Evolutionary conservation across 2,888 invertebrate genomes (phyloP).

Genomic region (Yponomeuta sedellus): DNA sequence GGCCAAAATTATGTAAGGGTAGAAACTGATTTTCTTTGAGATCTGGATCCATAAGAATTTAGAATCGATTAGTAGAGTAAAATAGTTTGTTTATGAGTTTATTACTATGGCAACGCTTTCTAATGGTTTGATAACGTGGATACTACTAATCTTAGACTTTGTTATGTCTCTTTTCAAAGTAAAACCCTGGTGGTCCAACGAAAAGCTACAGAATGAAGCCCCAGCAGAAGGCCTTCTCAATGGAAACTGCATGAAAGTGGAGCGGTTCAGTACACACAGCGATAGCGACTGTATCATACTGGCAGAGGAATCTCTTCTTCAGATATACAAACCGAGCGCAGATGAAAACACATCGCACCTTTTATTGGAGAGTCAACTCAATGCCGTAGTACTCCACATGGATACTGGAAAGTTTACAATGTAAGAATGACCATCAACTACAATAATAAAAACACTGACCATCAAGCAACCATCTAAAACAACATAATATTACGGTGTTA

Average conservation of each 20-base stretch:
- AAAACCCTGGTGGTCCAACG: slow-evolving; percentile 91
- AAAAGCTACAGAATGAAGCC: slow-evolving; percentile 75
- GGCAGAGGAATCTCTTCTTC: slow-evolving; percentile 52
- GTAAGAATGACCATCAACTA: slow-evolving; percentile 71
- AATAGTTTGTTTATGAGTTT: background rate
- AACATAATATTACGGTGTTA: too few relatives aligned
- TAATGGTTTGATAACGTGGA: background rate
- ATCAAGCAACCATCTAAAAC: too few relatives aligned
- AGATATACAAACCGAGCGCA: slow-evolving; percentile 53
- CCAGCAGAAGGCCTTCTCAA: slow-evolving; percentile 75
- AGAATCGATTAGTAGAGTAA: too few relatives aligned
- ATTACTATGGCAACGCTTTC: slow-evolving; percentile 7
- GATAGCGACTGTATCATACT: slow-evolving; percentile 87
- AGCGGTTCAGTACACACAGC: slow-evolving; percentile 87
- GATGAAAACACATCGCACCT: slow-evolving; percentile 78
- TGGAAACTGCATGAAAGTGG: slow-evolving; percentile 79
- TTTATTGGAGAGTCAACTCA: slow-evolving; percentile 85
- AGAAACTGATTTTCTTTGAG: too few relatives aligned
- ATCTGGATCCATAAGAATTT: too few relatives aligned
- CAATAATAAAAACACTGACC: too few relatives aligned
- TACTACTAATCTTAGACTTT: background rate
- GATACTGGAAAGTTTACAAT: slow-evolving; percentile 89
- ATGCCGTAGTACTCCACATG: slow-evolving; percentile 86
- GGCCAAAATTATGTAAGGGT: too few relatives aligned
- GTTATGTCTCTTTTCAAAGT: slow-evolving; percentile 95